Base-by-base conservation (phyloP, 2,113 vertebrate species). In the Odontophorus gujanensis region DNA sequence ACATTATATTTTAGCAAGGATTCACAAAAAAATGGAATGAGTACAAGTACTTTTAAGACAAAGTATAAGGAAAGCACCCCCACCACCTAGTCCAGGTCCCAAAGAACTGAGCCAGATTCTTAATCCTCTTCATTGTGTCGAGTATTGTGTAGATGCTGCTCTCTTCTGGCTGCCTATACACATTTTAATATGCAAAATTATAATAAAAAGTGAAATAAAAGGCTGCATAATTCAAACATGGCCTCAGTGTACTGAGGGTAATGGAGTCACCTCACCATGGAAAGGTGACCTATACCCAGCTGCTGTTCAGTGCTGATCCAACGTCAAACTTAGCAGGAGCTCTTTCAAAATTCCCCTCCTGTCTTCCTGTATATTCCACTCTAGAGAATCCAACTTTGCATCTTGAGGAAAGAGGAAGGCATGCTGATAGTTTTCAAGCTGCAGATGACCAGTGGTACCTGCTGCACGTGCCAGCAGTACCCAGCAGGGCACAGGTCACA, bases 121-220 rank as follows among this genome's bases (percentile, higher is more conserved):
- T 96, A 88, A 94, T 93, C 61, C 59, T 95, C 77, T 90, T 74
- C 76, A 71, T 79, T 85, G 83, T 77, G 90, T 66, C 25, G 3
- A 97, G 97, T 71, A 93, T 97, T 96, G 96, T 97, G 97, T 95
- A 97, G 94, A 92, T 97, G 95, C 96, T 97, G 97, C 97, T 97
- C 97, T 97, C 96, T 97, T 97, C 97, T 96, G 97, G 96, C 96
- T 97, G 96, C 91, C 96, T 95, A 93, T 86, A 95, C 95, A 96
- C 93, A 91, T 89, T 96, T 97, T 96, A 96, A 96, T 95, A 97
- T 95, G 92, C 83, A 97, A 96, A 97, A 87, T 87, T 47, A 74
- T 96, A 92, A 89, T 86, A 94, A 94, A 95, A 95, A 85, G 50
- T 80, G 48, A 92, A 95, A 91, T 92, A 87, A 93, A 84, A 82